These are phyloP conservation scores for Aegotheles bennettii DNA, from an alignment of 2,113 vertebrate genomes.

Conservation along the genomic window DNA sequence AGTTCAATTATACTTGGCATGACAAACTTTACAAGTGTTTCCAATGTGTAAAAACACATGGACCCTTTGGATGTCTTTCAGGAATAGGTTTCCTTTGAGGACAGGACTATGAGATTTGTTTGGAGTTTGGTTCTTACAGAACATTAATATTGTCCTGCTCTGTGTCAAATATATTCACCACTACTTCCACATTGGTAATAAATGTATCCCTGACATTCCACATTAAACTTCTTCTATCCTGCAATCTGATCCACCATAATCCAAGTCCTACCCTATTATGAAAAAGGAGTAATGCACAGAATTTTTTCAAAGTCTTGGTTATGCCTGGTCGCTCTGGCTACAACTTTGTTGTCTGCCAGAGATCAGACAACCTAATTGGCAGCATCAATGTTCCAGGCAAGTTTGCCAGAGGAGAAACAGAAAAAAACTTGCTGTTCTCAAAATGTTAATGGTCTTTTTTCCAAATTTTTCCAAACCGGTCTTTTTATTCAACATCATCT, in stretches of 20 bases:
- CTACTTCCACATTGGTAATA: background rate
- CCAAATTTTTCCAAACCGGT: background rate
- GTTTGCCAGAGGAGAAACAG: background rate
- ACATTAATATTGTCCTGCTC: background rate
- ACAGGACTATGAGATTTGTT: background rate
- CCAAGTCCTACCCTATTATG: background rate
- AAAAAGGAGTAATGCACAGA: background rate
- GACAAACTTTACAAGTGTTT: conserved; percentile 5
- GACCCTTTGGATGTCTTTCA: conserved; percentile 8
- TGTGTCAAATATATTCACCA: background rate
- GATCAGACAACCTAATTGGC: background rate
- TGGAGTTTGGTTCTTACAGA: background rate
- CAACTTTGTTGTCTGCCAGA: background rate
- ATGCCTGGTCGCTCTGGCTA: background rate
- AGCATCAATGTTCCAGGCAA: background rate
- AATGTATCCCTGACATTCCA: background rate
- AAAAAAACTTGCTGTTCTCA: background rate
- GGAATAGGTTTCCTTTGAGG: background rate
- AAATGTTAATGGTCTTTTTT: background rate
- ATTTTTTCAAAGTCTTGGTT: background rate
- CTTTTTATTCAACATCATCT: background rate
- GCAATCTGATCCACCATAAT: background rate
- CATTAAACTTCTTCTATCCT: background rate
- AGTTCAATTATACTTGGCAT: background rate
- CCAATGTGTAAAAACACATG: background rate